Conservation (phyloP, 1,140 invertebrate species). For the Formica exsecta region DNA sequence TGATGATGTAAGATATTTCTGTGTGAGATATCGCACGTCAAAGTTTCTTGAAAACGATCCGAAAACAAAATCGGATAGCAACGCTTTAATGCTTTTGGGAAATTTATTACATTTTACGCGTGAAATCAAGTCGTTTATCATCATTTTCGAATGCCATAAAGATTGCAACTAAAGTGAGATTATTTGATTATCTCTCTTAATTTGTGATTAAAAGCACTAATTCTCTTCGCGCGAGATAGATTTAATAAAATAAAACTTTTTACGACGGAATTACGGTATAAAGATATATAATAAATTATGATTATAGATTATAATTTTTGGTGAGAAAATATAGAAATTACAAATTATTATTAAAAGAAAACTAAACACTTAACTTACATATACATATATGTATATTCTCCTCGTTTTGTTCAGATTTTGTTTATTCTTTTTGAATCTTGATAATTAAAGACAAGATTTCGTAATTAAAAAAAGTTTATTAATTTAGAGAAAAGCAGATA, state of each 20-base stretch:
- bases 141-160: neutral
- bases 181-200: conserved; percentile 19
- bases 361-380: too few relatives aligned
- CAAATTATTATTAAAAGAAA: neutral
- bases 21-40: neutral
- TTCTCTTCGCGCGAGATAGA: neutral
- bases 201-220: conserved; percentile 6
- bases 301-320: neutral
- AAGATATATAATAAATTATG: neutral
- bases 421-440: neutral
- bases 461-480: neutral
- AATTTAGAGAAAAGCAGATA: neutral
- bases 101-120: neutral
- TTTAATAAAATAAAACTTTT: conserved; percentile 21
- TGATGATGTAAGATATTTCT: conserved; percentile 33
- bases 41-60: conserved; percentile 9
- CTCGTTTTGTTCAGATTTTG: neutral
- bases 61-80: neutral
- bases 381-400: neutral
- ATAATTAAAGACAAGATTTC: neutral
- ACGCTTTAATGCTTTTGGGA: conserved; percentile 5
- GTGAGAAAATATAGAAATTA: neutral
- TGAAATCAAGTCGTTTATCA: conserved; percentile 21
- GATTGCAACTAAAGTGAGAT: neutral
- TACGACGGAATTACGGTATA: neutral